Conservation (phyloP, 2,797 vertebrate species). For the Paguma larvata region DNA sequence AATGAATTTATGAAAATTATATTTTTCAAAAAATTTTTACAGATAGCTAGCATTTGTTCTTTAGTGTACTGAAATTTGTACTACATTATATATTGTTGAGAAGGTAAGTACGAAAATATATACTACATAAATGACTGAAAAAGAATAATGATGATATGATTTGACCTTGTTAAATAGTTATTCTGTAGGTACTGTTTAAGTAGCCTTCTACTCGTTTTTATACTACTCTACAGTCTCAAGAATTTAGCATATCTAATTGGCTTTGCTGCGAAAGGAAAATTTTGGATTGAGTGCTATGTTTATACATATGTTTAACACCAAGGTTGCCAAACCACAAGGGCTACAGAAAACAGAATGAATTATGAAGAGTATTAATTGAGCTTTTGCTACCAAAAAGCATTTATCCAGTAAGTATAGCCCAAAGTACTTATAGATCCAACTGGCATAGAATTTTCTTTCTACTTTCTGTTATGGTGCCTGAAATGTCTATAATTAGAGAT, state of each 20-base stretch:
- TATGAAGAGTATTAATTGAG: conserved; percentile 3
- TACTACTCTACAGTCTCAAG: conserved; percentile 7
- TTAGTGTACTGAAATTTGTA: conserved; percentile 8
- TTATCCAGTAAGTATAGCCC: background rate
- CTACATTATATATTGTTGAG: background rate
- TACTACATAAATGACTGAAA: conserved; percentile 9
- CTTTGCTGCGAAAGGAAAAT: background rate
- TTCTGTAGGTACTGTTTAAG: background rate
- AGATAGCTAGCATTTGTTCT: background rate
- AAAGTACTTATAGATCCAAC: conserved; percentile 41
- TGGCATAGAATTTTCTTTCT: conserved; percentile 17
- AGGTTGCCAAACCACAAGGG: background rate
- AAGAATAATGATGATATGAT: background rate
- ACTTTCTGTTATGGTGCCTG: background rate
- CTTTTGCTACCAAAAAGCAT: background rate
- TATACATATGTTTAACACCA: conserved; percentile 38
- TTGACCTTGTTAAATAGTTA: conserved; percentile 24
- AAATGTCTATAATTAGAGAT: conserved; percentile 66
- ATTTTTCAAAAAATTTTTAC: background rate
- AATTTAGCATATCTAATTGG: conserved; percentile 47
- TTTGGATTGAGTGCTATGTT: conserved; percentile 43
- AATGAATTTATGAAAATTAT: conserved; percentile 24
- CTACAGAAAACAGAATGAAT: conserved; percentile 32
- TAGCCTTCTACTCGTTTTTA: conserved; percentile 18
- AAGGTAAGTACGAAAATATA: background rate